Conservation (phyloP, 1,140 invertebrate genomes). For the Oncopodura yosiiana region DNA sequence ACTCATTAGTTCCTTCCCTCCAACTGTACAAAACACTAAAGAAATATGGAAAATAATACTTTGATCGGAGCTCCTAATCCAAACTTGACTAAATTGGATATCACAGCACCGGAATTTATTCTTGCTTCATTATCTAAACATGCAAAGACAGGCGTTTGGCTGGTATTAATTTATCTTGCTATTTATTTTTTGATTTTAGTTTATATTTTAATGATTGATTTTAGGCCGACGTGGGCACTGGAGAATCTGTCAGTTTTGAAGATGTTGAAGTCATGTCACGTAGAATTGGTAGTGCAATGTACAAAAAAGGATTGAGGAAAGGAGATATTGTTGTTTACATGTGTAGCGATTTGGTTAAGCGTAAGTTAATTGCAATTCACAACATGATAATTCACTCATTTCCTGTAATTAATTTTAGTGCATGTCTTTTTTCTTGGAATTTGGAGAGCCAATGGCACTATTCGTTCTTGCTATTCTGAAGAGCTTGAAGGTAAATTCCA, state of each 20-base stretch:
- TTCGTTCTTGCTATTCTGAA: constrained; percentile 22
- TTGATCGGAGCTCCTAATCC: no score
- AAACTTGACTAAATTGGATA: no score
- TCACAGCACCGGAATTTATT: no score
- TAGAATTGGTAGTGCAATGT: constrained; percentile 28
- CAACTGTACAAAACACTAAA: no score
- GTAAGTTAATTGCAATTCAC: no score
- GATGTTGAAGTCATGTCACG: constrained; percentile 25
- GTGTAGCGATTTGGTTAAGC: no score
- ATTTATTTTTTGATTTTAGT: not conserved
- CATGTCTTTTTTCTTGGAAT: constrained; percentile 27
- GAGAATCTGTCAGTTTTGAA: constrained; percentile 23
- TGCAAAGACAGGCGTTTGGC: not conserved
- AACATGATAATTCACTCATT: no score
- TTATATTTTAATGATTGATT: not conserved
- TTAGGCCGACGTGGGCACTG: constrained; percentile 27
- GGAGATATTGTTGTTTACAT: constrained; percentile 13
- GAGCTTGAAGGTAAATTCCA: constrained; percentile 13
- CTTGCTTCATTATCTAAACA: not conserved
- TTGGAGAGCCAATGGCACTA: constrained; percentile 31
- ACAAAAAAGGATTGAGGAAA: constrained; percentile 23
- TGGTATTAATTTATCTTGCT: not conserved
- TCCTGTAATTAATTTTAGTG: no score
- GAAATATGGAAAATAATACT: no score
- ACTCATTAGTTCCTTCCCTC: no score